Evolutionary conservation across 2,888 invertebrate genomes (phyloP), one percentile per base, ranked within the genome.

Genomic region (Hypomecis punctinalis): DNA sequence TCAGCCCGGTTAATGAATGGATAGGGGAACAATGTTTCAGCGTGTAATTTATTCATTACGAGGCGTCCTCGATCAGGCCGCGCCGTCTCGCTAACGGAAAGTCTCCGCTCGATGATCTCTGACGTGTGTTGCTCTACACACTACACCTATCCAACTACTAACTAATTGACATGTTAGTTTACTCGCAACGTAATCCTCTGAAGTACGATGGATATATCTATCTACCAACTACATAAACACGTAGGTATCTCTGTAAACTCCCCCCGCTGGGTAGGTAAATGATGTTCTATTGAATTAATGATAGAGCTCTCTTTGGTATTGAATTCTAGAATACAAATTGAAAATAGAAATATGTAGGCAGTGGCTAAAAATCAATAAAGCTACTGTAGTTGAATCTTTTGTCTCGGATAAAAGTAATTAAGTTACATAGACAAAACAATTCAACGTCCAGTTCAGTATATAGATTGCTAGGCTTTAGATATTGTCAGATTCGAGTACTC

Each of bases 11-110:
- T 90, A 90, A 88, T 89, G 89, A 86, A 88, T 87, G 86, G 82
- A 81, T 82, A 87, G 90, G 81, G 88, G 86, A 85, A 92, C 91
- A 92, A 90, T 91, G 90, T 91, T 91, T 90, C 89, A 90, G 90
- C 91, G 90, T 92, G 92, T 92, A 92, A 92, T 92, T 92, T 93
- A 92, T 93, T 91, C 92, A 92, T 92, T 89, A 90, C 85, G 88
- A 89, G 85, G 79, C 90, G 91, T 89, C 90, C 91, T 91, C 91
- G 89, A 89, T 91, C 89, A 89, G 82, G 72, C 75, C 23, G 23
- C 23, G 23, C 23, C 81, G 79, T 72, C 76, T 78, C 78, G 78
- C 76, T 82, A 86, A 82, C 88, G 89, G 91, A 91, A 90, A 90
- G 85, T 90, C 90, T 88, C 90, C 88, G 84, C 79, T 73, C 83